Percentiles rank a stretch among this genome's conserved stretches.
These are phyloP conservation scores for Vulpes ferrilata DNA, from an alignment of 2,113 vertebrate genomes.

Conservation along the genomic window DNA sequence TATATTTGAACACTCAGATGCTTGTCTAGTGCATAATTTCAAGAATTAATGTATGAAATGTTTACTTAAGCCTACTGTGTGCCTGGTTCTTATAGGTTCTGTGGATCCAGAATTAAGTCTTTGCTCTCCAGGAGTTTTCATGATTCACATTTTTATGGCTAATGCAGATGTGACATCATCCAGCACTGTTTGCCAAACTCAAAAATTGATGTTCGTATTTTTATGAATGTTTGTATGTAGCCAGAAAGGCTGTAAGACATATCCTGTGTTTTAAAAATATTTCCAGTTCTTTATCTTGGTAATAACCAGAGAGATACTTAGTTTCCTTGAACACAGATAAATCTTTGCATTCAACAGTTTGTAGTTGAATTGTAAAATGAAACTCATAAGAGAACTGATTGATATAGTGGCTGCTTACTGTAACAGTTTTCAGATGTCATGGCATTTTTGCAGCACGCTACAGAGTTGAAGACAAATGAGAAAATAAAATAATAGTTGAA, in stretches of 20 bases:
- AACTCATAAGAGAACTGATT: slow-evolving; percentile 50
- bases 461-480: slow-evolving; percentile 70
- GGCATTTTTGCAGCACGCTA: slow-evolving; percentile 57
- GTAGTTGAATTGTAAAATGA: slow-evolving; percentile 51
- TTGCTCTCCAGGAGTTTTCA: background rate
- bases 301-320: slow-evolving; percentile 9
- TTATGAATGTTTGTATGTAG: background rate
- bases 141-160: background rate
- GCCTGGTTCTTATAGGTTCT: background rate
- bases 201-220: background rate
- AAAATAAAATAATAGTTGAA: slow-evolving; percentile 73
- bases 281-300: slow-evolving; percentile 54
- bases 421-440: slow-evolving; percentile 67
- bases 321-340: slow-evolving; percentile 51
- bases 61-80: slow-evolving; percentile 25
- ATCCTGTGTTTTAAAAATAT: slow-evolving; percentile 27
- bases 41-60: background rate
- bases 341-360: slow-evolving; percentile 55
- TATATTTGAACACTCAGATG: slow-evolving; percentile 33
- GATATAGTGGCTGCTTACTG: slow-evolving; percentile 49
- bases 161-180: background rate
- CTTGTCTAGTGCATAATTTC: background rate
- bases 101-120: background rate
- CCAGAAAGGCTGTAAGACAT: background rate
- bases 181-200: slow-evolving; percentile 8